Evolutionary conservation across 1,140 invertebrate genomes (phyloP), one percentile per base, ranked within the genome.

Genomic region (Diachasmimorpha longicaudata): DNA sequence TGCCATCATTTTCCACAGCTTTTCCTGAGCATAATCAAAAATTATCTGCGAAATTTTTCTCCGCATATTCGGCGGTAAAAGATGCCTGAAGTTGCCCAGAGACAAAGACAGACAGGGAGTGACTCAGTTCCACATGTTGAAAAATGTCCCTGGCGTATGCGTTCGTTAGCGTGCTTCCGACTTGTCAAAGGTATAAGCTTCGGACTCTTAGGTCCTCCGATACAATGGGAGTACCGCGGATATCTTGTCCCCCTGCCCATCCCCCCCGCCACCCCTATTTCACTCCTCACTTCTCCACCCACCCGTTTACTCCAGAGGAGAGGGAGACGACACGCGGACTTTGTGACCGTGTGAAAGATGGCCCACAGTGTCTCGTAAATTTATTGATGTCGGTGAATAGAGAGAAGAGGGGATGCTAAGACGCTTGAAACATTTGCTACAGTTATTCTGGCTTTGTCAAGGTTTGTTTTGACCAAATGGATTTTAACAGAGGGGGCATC

Each of bases 91-190:
- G 39, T 42, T 42, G 1, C 1, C 9, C 39, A 1, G 9, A 10
- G 39, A 55, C 48, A 55, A 21, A 55, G 48, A 55, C 48, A 55
- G 48, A 55, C 48, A 19, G 48, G 14, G 39, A 55, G n/a, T 55
- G 48, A 55, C 48, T 55, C 48, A 55, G 48, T 55, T 55, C 5
- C 39, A 21, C 48, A 55, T 13, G 67, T 66, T 75, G 73, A 75
- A 75, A 75, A 75, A 75, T 75, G 73, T 75, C 46, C n/a, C 44
- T 46, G 63, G 73, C 67, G 66, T 75, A 25, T 66, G 66, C 73
- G 73, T 75, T 75, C 73, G 73, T 75, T 75, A 75, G 73, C 73
- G 73, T 75, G 67, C 73, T 75, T 75, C 73, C 73, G 73, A 75
- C 73, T 75, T 75, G 66, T 75, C 73, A 75, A 75, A 75, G 73